Evolutionary conservation across 2,888 invertebrate species (phyloP), one percentile per base, ranked within the genome.

Genomic region (Lysandra coridon): DNA sequence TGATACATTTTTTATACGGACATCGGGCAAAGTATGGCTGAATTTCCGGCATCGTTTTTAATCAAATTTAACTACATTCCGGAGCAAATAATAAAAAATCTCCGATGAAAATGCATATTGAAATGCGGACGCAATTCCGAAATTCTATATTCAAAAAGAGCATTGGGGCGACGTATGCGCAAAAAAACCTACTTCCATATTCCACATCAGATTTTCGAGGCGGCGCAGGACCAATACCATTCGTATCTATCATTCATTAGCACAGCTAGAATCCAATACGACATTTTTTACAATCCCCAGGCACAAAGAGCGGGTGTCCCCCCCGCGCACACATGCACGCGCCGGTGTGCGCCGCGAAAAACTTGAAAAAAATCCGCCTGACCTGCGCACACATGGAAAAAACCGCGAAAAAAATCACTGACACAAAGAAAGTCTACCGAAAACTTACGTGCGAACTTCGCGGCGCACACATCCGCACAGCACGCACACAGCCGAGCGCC

Each of bases 221-320:
- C 85, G 80, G 79, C 81, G 82, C 81, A 82, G 82, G 80, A 86
- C 87, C 86, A 88, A 87, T 89, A 84, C 85, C 89, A 87, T 87
- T 87, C 88, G 87, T 91, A 92, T 92, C 92, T 94, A 94, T 94
- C 94, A 94, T 94, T 94, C 94, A 94, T 94, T 94, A 94, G 93
- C 89, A 88, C 89, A 90, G 91, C 93, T 90, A 91, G 92, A 93
- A 93, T 93, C 94, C 93, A 94, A 94, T 94, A 94, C 93, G 94
- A 94, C 93, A 93, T 93, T 94, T 94, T 94, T 93, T 93, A 92
- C 92, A 92, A 92, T 91, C 91, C 91, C 91, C 88, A 85, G 89
- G 93, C 92, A 94, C 94, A 94, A 94, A 94, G 94, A 91, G 88
- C 93, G 90, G 88, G 90, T 90, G 89, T 87, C 88, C 90, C 88